Percentiles rank a stretch among this genome's conserved stretches.
phyloP scores from a whole-genome alignment of 2,113 vertebrate species.

The Zosterops japonicus region DNA sequence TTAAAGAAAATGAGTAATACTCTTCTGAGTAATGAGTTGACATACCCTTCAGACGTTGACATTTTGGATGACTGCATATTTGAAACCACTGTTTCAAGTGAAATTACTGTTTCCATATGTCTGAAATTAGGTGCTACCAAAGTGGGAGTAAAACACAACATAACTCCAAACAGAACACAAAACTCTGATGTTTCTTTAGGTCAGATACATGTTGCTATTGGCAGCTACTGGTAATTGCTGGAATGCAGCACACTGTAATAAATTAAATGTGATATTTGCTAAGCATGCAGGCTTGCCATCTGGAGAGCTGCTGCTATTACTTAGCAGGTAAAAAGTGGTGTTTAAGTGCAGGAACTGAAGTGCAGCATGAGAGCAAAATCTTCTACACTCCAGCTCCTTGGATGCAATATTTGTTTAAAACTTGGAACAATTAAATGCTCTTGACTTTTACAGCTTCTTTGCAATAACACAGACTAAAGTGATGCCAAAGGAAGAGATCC shows the following conservation, averaged over 20 bases:
- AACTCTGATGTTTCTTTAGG: slow-evolving; percentile 32
- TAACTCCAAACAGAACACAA: slow-evolving; percentile 45
- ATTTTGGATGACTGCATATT: neutral
- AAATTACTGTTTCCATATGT: slow-evolving; percentile 38
- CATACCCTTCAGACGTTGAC: neutral
- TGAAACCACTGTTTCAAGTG: slow-evolving; percentile 18
- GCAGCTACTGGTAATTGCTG: slow-evolving; percentile 47
- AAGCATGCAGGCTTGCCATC: slow-evolving; percentile 53
- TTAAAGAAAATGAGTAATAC: neutral
- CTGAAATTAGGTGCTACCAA: slow-evolving; percentile 54
- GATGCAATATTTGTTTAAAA: slow-evolving; percentile 34
- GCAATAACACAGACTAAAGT: neutral
- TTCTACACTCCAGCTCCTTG: neutral
- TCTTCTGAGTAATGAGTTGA: neutral
- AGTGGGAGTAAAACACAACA: slow-evolving; percentile 35
- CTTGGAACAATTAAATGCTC: neutral
- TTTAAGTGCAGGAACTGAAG: slow-evolving; percentile 13
- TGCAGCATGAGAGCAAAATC: neutral
- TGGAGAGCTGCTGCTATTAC: slow-evolving; percentile 43
- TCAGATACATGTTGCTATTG: slow-evolving; percentile 52
- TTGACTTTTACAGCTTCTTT: slow-evolving; percentile 7
- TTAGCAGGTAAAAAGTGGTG: slow-evolving; percentile 36
- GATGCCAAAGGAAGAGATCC: neutral
- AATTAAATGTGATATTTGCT: slow-evolving; percentile 56
- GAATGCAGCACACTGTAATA: slow-evolving; percentile 55